Base-by-base conservation (phyloP, 2,888 invertebrate species). In the Drosophila nr. fundita region DNA sequence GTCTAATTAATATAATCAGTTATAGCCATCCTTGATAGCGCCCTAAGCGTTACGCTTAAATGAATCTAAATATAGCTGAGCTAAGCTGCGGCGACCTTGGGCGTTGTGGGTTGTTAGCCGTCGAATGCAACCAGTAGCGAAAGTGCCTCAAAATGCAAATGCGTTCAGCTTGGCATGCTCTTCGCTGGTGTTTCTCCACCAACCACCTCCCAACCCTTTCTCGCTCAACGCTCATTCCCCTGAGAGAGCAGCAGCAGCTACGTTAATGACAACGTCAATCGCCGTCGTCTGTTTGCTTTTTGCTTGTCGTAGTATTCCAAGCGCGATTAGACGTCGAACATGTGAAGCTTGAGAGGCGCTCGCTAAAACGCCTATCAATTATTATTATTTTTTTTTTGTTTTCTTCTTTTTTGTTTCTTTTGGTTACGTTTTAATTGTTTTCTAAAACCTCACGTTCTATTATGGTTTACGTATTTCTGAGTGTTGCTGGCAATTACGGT, bases 401-500 rank as follows among this genome's bases (percentile, higher is more conserved):
- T 78, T 58, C 11, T 1, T 77, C 55, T 57, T 61, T 67, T 74
- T 73, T 53, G 2, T 76, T 58, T 58, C 55, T 64, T 73, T 53
- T 76, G 64, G 42, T 68, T 63, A 62, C 62, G 68, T 73, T 70
- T 27, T 38, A 57, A 62, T 71, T 62, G 54, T 55, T 59, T 69
- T 64, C 65, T 69, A 62, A 36, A 52, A 40, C 48, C 21, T 45
- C 45, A 50, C 52, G 52, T 63, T 63, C 68, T 54, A 82, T 74
- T 76, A 93, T 93, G 93, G 91, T 93, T 91, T 93, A 93, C 82
- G 82, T 93, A 76, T 93, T 91, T 78, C 89, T 93, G 68, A 92
- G 92, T 83, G 92, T 92, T 63, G 87, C 90, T 66, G 92, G 91
- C 76, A 92, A 91, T 82, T 93, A 93, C 82, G 93, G 93, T 93